These are phyloP conservation scores for Aurelia sp. DNA, from an alignment of 30 jellyfish, hydroid and myxozoan genomes.

Conservation along the genomic window DNA sequence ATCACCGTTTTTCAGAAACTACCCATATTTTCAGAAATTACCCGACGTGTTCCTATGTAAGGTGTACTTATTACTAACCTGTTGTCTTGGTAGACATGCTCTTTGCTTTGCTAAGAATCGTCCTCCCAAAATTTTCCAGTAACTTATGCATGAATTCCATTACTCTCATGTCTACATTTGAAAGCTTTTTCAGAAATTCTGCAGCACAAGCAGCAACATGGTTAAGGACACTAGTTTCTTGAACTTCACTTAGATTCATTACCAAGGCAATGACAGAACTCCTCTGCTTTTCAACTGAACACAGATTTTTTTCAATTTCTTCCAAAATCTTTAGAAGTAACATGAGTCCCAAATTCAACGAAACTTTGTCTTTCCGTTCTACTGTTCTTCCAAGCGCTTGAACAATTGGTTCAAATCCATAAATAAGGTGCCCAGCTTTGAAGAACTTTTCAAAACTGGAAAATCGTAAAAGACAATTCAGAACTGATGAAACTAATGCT, in stretches of 20 bases:
- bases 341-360: constrained; percentile 19
- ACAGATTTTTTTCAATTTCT: background rate
- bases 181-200: background rate
- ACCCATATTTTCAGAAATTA: no score
- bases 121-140: constrained; percentile 17
- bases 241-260: constrained; percentile 14
- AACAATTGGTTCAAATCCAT: constrained; percentile 76
- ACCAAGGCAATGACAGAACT: background rate
- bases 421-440: constrained; percentile 74
- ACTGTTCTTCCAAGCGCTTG: constrained; percentile 1
- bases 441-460: constrained; percentile 44
- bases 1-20: no score
- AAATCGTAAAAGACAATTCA: constrained; percentile 49
- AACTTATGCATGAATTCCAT: background rate
- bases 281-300: constrained; percentile 18
- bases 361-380: constrained; percentile 10
- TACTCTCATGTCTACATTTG: background rate
- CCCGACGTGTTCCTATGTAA: no score
- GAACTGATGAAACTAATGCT: constrained; percentile 12
- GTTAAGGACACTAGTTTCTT: constrained; percentile 7
- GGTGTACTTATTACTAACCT: background rate
- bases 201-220: constrained; percentile 16
- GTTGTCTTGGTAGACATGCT: background rate
- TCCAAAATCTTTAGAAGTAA: constrained; percentile 25
- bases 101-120: background rate